These are phyloP conservation scores for Minunthozetes semirufus DNA, from an alignment of 2,888 invertebrate genomes.

Conservation along the genomic window DNA sequence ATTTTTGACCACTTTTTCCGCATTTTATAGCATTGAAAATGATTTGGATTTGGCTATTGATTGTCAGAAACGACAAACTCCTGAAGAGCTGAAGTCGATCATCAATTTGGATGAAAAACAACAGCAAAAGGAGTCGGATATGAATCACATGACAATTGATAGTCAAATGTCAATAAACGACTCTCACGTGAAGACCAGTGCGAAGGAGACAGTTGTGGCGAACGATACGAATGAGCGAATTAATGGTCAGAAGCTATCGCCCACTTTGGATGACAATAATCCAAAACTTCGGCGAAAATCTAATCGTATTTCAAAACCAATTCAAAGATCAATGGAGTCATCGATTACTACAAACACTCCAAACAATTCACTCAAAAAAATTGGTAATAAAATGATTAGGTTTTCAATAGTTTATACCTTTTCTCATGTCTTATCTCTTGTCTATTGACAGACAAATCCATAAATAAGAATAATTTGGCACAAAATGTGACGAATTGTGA, in stretches of 20 bases:
- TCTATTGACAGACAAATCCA: not conserved
- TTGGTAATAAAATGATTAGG: not conserved
- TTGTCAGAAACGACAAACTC: too few relatives aligned
- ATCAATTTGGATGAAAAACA: too few relatives aligned
- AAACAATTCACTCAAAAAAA: not conserved
- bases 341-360: not conserved
- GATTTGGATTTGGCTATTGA: too few relatives aligned
- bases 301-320: slow-evolving; percentile 34
- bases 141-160: too few relatives aligned
- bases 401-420: not conserved
- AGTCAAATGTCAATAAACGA: too few relatives aligned
- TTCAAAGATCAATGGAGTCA: slow-evolving; percentile 6
- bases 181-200: too few relatives aligned
- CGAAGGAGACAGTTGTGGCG: too few relatives aligned
- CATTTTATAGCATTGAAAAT: too few relatives aligned
- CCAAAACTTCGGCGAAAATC: slow-evolving; percentile 25
- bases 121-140: too few relatives aligned
- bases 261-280: slow-evolving; percentile 8
- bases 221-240: too few relatives aligned
- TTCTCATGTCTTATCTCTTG: not conserved
- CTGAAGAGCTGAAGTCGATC: too few relatives aligned
- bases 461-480: not conserved
- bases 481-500: not conserved
- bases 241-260: not conserved
- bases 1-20: too few relatives aligned